Percentiles rank a stretch among this genome's conserved stretches.
phyloP scores from a whole-genome alignment of 2,888 invertebrate genomes.

The Lumbricus terrestris region DNA sequence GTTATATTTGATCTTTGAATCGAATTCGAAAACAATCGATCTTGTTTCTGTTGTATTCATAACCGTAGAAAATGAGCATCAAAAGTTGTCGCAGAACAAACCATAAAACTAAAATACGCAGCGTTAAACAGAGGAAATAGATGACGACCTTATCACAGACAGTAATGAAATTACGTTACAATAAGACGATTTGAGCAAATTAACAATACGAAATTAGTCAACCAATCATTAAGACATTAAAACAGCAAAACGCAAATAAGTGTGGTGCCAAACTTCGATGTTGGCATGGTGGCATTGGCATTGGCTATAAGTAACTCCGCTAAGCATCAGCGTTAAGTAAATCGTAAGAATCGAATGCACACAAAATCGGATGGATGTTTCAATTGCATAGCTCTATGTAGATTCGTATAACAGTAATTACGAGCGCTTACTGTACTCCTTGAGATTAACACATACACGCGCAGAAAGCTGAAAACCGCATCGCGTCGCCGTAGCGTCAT shows the following conservation, averaged over 20 bases:
- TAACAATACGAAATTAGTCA: not conserved
- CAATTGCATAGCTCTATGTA: constrained; percentile 17
- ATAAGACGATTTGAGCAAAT: not conserved
- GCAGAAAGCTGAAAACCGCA: not conserved
- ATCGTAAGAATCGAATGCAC: constrained; percentile 10
- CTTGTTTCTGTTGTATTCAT: not conserved
- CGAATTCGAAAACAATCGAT: not conserved
- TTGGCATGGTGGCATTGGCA: not conserved
- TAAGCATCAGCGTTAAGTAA: not conserved
- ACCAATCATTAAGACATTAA: not conserved
- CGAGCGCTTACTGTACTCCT: not conserved
- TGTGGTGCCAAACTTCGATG: not conserved
- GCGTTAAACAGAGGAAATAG: not conserved
- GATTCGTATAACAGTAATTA: not conserved
- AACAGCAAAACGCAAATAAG: not conserved
- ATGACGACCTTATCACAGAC: constrained; percentile 4
- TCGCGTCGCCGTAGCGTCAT: no score
- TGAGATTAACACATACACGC: not conserved
- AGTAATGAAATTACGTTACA: constrained; percentile 12
- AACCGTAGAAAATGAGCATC: not conserved
- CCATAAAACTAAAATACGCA: constrained; percentile 8
- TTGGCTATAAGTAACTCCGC: not conserved
- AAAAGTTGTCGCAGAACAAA: not conserved
- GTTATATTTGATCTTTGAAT: not conserved
- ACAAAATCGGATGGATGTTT: constrained; percentile 9